phyloP scores from a whole-genome alignment of 2,888 invertebrate genomes.

The Dusona sp. region DNA sequence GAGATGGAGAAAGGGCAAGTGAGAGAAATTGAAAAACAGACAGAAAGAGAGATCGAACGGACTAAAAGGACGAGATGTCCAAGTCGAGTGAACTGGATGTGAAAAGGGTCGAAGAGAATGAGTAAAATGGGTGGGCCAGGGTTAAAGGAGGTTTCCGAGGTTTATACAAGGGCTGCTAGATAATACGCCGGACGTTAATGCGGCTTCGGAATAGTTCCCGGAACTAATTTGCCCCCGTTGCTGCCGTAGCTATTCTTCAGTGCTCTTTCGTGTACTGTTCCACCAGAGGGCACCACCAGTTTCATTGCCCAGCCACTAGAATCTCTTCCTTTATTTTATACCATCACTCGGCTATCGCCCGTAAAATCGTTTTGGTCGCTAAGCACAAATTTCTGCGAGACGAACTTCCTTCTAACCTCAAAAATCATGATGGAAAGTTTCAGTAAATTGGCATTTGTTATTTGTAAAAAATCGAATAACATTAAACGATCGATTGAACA shows the following conservation, averaged over 20 bases:
- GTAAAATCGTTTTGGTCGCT: constrained; percentile 73
- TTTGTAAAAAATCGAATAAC: neutral
- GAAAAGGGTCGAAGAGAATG: constrained; percentile 34
- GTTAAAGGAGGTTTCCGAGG: constrained; percentile 51
- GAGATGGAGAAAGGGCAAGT: constrained; percentile 4
- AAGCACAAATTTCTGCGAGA: constrained; percentile 68
- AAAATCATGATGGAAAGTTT: neutral
- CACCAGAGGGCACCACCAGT: constrained; percentile 27
- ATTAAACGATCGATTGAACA: neutral
- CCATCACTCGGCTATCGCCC: constrained; percentile 68
- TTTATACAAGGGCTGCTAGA: constrained; percentile 67
- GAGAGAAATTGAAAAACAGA: constrained; percentile 24
- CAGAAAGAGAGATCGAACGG: constrained; percentile 11
- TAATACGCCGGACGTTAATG: constrained; percentile 75
- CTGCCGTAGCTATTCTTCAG: constrained; percentile 17
- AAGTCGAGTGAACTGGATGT: constrained; percentile 40
- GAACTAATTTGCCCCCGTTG: constrained; percentile 77
- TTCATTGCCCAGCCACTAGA: constrained; percentile 24
- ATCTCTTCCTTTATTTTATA: constrained; percentile 70
- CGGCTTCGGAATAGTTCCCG: constrained; percentile 79
- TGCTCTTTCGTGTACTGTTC: constrained; percentile 16
- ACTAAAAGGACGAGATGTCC: constrained; percentile 45
- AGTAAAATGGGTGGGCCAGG: constrained; percentile 5
- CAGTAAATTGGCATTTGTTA: neutral
- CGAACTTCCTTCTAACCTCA: constrained; percentile 4